phyloP scores from a whole-genome alignment of 2,113 vertebrate genomes.

The Lota lota region DNA sequence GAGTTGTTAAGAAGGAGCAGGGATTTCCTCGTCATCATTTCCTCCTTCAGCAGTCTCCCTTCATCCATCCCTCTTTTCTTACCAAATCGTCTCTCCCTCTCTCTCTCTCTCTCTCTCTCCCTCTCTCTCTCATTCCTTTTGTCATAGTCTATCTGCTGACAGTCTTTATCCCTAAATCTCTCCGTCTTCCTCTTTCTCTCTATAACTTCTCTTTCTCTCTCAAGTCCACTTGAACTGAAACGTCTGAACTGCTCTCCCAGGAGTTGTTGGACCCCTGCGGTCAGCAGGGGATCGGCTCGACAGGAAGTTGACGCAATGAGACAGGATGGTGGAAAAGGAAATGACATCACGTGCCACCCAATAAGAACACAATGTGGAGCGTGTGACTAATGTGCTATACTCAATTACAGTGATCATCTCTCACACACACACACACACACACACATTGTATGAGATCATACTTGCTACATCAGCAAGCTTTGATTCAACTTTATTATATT shows the following conservation, averaged over 20 bases:
- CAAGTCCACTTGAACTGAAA: neutral
- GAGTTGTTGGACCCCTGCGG: neutral
- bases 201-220: neutral
- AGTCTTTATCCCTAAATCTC: constrained; percentile 28
- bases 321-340: constrained; percentile 52
- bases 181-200: constrained; percentile 25
- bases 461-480: neutral
- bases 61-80: neutral
- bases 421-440: neutral
- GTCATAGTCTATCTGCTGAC: too few species aligned
- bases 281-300: neutral
- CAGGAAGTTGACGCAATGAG: constrained; percentile 56
- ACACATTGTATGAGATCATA: neutral
- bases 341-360: constrained; percentile 49
- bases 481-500: neutral
- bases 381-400: constrained; percentile 25
- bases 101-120: neutral
- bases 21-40: constrained; percentile 32
- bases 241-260: neutral
- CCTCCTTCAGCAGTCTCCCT: neutral
- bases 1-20: constrained; percentile 2
- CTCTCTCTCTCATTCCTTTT: neutral
- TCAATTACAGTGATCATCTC: too few species aligned
- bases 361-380: constrained; percentile 44
- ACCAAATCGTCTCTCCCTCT: neutral